Evolutionary conservation across 2,888 invertebrate genomes (phyloP), one percentile per base, ranked within the genome.

Genomic region (Timema podura): DNA sequence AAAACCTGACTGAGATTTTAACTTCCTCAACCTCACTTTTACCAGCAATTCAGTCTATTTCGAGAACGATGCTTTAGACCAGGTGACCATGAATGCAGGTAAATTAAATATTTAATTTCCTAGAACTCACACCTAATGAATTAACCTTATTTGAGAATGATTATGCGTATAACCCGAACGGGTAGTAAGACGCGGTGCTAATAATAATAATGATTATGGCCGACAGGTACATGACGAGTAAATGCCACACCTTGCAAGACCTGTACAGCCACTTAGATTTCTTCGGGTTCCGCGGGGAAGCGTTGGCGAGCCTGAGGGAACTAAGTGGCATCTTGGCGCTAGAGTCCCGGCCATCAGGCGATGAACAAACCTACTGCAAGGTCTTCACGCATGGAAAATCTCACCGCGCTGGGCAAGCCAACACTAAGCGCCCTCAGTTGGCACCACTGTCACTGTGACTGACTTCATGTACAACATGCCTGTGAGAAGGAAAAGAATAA

Each of bases 371-470:
- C 0, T 89, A 85, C 80, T 79, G 80, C 30, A 88, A 88, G 79
- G 82, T 81, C 13, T 88, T 86, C 79, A 76, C 76, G 69, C 83
- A 85, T 77, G 85, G 85, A 0, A 82, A 83, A 75, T 77, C 80
- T 66, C 78, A 80, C 10, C 75, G 78, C 45, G 77, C 85, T n/a
- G 74, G 77, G 6, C 75, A 77, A 48, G 77, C 79, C 68, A 74
- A 77, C 10, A 73, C 73, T 7, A 74, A 76, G 44, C 83, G 91
- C 74, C 88, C 90, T 86, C 88, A 59, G 81, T 81, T 73, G 93
- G 93, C 68, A 91, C 91, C 0, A 92, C 92, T 10, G 85, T 92
- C 10, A 88, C 88, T 67, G 82, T 91, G 61, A 84, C 85, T 76
- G 87, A 88, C 66, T 87, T 91, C 75, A 82, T 90, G 74, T 82